Conservation (phyloP, 2,888 invertebrate genomes). For the Hecatera dysodea region DNA sequence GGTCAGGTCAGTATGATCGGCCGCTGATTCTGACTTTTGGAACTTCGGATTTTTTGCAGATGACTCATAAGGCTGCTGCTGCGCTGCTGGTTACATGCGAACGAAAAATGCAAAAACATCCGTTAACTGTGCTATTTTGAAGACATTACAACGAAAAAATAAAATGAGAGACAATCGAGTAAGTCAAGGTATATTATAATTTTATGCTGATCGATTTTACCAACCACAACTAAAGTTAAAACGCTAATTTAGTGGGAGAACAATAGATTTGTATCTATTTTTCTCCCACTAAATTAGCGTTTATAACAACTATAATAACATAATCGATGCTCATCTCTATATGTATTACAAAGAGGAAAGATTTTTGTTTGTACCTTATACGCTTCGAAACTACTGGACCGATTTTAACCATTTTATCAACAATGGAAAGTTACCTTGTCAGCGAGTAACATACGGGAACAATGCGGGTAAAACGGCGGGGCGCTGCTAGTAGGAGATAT, state of each 20-base stretch:
- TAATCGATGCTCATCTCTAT: constrained; percentile 9
- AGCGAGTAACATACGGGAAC: too few species aligned
- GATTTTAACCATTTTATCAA: too few species aligned
- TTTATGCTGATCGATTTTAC: constrained; percentile 14
- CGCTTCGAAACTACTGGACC: too few species aligned
- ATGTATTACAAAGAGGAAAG: constrained; percentile 35
- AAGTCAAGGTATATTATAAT: background rate
- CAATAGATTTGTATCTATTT: too few species aligned
- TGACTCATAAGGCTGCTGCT: constrained; percentile 7
- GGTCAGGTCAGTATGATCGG: constrained; percentile 33
- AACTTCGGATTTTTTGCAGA: constrained; percentile 9
- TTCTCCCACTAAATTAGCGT: too few species aligned
- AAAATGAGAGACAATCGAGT: background rate
- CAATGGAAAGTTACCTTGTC: too few species aligned
- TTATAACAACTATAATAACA: too few species aligned
- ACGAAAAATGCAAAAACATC: background rate
- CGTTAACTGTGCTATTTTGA: background rate
- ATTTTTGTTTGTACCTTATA: too few species aligned
- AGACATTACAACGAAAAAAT: background rate
- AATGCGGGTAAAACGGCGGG: too few species aligned
- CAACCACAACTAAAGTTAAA: background rate
- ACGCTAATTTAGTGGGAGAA: background rate
- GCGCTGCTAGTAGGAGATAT: too few species aligned
- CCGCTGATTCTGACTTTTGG: constrained; percentile 3
- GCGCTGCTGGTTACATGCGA: background rate